Evolutionary conservation across 2,888 invertebrate genomes (phyloP), one percentile per base, ranked within the genome.

Genomic region (Brenthis hecate): DNA sequence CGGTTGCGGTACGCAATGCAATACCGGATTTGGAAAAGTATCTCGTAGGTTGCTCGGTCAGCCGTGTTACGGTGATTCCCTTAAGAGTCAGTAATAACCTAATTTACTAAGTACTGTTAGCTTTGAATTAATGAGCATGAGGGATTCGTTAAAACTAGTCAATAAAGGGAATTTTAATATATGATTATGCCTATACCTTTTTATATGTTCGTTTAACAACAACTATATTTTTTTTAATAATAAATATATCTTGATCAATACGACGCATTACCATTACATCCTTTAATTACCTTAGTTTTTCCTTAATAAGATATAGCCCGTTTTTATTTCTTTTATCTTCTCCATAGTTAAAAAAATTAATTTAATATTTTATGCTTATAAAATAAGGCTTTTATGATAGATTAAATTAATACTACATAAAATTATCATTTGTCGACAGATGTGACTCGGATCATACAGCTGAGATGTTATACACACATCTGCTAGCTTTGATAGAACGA

Each of bases 381-480:
- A 43, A 43, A 43, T 43, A 43, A 11, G 1, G 11, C 36, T 11
- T 43, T 11, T 36, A 8, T 36, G 11, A 43, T 11, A 11, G 11
- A 3, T 43, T 43, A 43, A 43, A 43, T 28, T 4, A 28, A 11
- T 43, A 43, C 32, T n/a, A 6, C 3, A n/a, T 47, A 0, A 23
- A 8, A 48, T 50, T 16, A 28, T n/a, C 13, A 13, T 57, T 78
- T 11, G 54, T 68, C 71, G 50, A 71, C 89, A 92, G 92, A 87
- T 98, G 98, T 86, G 99, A 99, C 87, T 98, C 98, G 13, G 96
- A 98, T 74, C 97, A 98, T 83, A 99, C 99, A 23, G 99, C 99
- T 0, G 95, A 96, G 72, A 94, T 98, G 82, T 94, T 99, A 69
- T 96, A 96, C 83, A 95, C 96, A 13, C 98, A 98, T 81, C 90